Conservation (phyloP, 1,140 invertebrate species). For the Drosophila serrata region DNA sequence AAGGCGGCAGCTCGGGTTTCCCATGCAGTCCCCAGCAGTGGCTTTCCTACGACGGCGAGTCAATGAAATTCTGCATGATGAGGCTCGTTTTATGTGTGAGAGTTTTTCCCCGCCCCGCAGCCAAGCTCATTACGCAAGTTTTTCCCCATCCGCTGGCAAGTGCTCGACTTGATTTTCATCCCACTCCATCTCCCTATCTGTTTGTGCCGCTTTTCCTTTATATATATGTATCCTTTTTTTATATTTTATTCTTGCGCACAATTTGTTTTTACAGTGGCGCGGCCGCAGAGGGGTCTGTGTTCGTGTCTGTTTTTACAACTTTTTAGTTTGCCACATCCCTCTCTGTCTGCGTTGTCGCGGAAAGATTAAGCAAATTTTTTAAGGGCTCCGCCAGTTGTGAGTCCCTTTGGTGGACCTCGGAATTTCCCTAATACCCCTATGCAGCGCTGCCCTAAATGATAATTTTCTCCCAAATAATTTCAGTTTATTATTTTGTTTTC, state of each 20-base stretch:
- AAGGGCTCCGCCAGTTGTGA: conserved; percentile 43
- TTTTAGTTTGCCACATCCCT: conserved; percentile 70
- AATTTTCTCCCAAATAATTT: conserved; percentile 69
- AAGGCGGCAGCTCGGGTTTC: conserved; percentile 24
- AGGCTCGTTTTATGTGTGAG: conserved; percentile 56
- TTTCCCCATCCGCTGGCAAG: conserved; percentile 32
- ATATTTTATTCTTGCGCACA: conserved; percentile 73
- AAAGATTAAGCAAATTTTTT: conserved; percentile 79
- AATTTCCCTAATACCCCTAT: conserved; percentile 19
- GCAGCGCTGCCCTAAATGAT: conserved; percentile 43
- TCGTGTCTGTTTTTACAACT: conserved; percentile 69
- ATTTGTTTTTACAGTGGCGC: conserved; percentile 55
- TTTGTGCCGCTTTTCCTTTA: conserved; percentile 16
- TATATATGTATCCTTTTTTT: conserved; percentile 45
- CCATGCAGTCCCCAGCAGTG: conserved; percentile 34
- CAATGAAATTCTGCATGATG: conserved; percentile 59
- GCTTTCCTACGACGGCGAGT: conserved; percentile 45
- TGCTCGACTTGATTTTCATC: conserved; percentile 43
- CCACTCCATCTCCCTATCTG: not conserved
- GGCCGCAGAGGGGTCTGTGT: conserved; percentile 14
- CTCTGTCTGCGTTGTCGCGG: conserved; percentile 41
- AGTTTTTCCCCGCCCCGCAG: conserved; percentile 30
- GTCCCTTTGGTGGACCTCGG: conserved; percentile 9
- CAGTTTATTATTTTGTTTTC: conserved; percentile 78
- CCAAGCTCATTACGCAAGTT: conserved; percentile 73